These are phyloP conservation scores for Conger conger DNA, from an alignment of 2,113 vertebrate species.

Conservation along the genomic window DNA sequence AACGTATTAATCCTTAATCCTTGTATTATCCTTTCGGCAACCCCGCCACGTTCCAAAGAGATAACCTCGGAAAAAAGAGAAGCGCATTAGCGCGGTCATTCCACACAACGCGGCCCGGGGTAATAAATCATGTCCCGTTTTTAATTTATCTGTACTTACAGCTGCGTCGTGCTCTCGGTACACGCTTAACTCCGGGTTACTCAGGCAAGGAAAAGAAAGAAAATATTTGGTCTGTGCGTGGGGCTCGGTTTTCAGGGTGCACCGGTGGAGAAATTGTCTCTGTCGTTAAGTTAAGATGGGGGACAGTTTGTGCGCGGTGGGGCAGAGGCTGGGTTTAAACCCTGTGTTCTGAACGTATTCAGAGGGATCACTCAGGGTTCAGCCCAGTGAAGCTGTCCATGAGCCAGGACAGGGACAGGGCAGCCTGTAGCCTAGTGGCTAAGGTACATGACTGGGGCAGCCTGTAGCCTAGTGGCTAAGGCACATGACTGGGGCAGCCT, in stretches of 20 bases:
- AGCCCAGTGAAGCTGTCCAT: too few relatives aligned
- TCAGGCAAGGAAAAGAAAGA: neutral
- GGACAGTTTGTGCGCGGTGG: neutral
- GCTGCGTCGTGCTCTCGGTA: neutral
- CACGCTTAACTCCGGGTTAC: neutral
- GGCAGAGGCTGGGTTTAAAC: too few relatives aligned
- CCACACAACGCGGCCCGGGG: neutral
- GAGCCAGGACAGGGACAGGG: too few relatives aligned
- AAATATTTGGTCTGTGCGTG: neutral
- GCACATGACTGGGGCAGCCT: too few relatives aligned
- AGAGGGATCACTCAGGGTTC: conserved; percentile 13
- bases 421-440: too few relatives aligned
- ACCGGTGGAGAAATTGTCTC: conserved; percentile 1
- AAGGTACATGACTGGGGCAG: too few relatives aligned
- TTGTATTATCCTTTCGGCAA: neutral
- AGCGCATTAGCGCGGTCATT: neutral
- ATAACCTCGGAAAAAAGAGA: neutral
- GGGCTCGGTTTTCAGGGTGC: neutral
- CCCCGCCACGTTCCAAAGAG: too few relatives aligned
- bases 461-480: too few relatives aligned
- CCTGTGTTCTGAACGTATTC: too few relatives aligned
- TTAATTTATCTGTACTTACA: neutral
- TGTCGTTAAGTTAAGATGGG: neutral
- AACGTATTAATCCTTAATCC: neutral
- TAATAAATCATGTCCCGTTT: neutral